Evolutionary conservation across 2,113 vertebrate species (phyloP).

Genomic region (Struthidea cinerea): DNA sequence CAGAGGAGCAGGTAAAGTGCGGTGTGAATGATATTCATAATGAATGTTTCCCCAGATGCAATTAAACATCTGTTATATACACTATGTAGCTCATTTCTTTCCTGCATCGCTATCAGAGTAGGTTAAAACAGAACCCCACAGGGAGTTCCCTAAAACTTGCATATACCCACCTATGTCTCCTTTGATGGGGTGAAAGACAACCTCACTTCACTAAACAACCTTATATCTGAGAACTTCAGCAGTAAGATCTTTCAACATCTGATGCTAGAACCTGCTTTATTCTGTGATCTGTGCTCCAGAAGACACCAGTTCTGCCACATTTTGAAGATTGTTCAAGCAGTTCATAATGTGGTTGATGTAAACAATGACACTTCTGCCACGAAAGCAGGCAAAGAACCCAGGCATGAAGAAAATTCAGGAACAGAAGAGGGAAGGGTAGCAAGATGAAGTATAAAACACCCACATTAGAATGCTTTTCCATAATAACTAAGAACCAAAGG

Average conservation of each 20-base stretch:
- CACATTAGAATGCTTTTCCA: neutral
- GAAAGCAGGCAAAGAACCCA: neutral
- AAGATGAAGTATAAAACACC: neutral
- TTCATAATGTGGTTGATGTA: neutral
- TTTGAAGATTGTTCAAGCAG: neutral
- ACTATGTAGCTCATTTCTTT: conserved; percentile 39
- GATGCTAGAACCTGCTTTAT: neutral
- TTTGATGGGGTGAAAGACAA: neutral
- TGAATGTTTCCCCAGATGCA: conserved; percentile 57
- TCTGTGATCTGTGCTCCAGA: neutral
- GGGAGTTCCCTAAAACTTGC: neutral
- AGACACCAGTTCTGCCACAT: neutral
- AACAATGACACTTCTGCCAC: neutral
- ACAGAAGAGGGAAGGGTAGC: neutral
- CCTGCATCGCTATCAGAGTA: neutral
- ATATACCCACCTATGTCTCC: neutral
- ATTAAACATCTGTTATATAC: conserved; percentile 55
- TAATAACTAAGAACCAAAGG: neutral
- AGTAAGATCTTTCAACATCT: neutral
- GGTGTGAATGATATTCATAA: conserved; percentile 47
- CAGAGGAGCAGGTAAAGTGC: conserved; percentile 63
- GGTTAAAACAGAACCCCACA: neutral
- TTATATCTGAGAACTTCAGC: neutral
- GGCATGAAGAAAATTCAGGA: neutral
- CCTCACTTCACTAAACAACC: neutral